phyloP scores from a whole-genome alignment of 2,797 vertebrate species.

The Sylvilagus floridanus region DNA sequence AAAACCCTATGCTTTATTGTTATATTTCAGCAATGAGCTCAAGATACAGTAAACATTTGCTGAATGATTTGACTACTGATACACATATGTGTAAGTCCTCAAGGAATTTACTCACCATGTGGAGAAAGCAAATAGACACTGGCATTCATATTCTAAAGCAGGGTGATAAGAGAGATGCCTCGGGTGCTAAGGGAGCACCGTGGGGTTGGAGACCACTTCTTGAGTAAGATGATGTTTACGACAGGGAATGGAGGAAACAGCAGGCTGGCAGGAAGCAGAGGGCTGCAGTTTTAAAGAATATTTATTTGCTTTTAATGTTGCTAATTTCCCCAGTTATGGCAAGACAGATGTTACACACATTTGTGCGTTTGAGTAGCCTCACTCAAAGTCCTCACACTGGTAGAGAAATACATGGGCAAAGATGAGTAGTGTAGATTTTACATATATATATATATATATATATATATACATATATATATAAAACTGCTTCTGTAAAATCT shows the following conservation, averaged over 20 bases:
- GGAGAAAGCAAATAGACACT: not conserved
- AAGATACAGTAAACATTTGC: not conserved
- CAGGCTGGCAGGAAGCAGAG: not conserved
- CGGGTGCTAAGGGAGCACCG: not conserved
- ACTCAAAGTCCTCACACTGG: not conserved
- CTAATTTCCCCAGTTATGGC: not conserved
- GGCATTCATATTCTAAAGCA: not conserved
- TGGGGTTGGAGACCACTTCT: not conserved
- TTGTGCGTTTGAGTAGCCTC: not conserved
- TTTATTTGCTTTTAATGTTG: not conserved
- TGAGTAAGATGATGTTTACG: not conserved
- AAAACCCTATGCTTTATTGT: not conserved
- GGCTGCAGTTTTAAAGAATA: not conserved
- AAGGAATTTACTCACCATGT: not conserved
- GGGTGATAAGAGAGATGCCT: not conserved
- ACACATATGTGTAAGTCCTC: not conserved
- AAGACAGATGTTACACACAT: not conserved
- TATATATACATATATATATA: too few relatives aligned
- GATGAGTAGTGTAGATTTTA: not conserved
- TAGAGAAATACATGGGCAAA: not conserved
- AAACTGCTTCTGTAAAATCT: not conserved
- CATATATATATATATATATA: too few relatives aligned
- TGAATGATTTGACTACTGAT: not conserved
- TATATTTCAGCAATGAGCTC: constrained; percentile 5
- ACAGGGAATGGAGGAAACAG: not conserved